Evolutionary conservation across 2,797 vertebrate species (phyloP), one percentile per base, ranked within the genome.

Genomic region (Enteromius viviparus): DNA sequence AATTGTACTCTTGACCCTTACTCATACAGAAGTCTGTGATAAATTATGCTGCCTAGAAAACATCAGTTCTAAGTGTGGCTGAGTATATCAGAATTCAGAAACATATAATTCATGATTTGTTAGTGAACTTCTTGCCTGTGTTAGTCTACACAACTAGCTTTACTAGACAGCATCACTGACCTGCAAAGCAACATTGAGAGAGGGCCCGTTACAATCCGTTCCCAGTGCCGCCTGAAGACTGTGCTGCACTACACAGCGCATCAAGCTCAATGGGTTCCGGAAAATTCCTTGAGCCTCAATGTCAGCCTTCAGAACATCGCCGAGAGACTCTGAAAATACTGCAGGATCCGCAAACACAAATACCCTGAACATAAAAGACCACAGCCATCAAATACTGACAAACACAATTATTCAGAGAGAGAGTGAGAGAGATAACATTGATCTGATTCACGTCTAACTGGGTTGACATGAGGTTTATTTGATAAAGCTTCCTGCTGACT

Each of bases 331-430:
- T 0, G 95, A 94, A 60, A 99, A 95, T 89, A 99, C 91, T 8
- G 93, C 93, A 0, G 97, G 97, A 82, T 98, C 97, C 0, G 96
- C 96, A 82, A 99, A 95, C 87, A 98, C 93, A 88, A 99, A 96
- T 90, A 98, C 94, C 91, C 97, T 98, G 89, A 0, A 11, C 45
- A 64, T 64, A 15, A 15, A 70, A 17, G 81, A 81, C 6, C 0
- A 76, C 12, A 72, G 11, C 6, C 29, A 62, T 69, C 8, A 65
- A 55, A 62, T 71, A 19, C 11, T 34, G 71, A 68, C 62, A 70
- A 34, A 78, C 40, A 77, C 72, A 84, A 32, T 77, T 82, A 75
- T 60, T 78, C 70, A 84, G 68, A 83, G 64, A 81, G 78, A 40
- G 62, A 51, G 8, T 42, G 15, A 55, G 9, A 19, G 0, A 34